Conservation (phyloP, 1,140 invertebrate genomes). For the Portunus trituberculatus region DNA sequence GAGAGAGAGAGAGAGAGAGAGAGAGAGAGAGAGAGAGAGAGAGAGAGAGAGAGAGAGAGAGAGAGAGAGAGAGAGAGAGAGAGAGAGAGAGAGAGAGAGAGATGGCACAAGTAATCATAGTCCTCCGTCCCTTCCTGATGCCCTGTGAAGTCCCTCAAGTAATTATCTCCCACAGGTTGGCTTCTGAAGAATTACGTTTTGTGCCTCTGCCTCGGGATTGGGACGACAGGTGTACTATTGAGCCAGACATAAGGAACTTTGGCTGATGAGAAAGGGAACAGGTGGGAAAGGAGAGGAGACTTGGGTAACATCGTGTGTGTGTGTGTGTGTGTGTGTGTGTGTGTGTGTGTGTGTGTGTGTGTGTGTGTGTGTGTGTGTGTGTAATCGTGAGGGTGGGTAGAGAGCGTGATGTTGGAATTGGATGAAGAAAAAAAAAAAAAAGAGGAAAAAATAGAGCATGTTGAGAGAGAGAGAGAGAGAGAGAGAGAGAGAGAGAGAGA, state of each 20-base stretch:
- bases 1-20: too few relatives aligned
- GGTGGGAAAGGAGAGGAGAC: not conserved
- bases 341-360: not conserved
- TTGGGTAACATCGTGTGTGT: too few relatives aligned
- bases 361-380: not conserved
- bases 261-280: not conserved
- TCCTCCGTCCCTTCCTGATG: not conserved
- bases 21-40: too few relatives aligned
- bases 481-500: slow-evolving; percentile 20
- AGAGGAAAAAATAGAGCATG: not conserved
- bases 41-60: too few relatives aligned
- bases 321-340: not conserved
- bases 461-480: not conserved
- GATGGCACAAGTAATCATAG: not conserved
- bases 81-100: too few relatives aligned
- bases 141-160: not conserved
- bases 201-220: not conserved
- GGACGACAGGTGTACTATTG: not conserved
- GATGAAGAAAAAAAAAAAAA: not conserved
- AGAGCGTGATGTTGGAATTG: not conserved
- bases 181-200: not conserved
- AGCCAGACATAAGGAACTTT: not conserved
- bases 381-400: not conserved
- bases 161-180: not conserved
- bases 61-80: too few relatives aligned